Base-by-base conservation (phyloP, 2,797 vertebrate genomes). In the Buceros bicornis region DNA sequence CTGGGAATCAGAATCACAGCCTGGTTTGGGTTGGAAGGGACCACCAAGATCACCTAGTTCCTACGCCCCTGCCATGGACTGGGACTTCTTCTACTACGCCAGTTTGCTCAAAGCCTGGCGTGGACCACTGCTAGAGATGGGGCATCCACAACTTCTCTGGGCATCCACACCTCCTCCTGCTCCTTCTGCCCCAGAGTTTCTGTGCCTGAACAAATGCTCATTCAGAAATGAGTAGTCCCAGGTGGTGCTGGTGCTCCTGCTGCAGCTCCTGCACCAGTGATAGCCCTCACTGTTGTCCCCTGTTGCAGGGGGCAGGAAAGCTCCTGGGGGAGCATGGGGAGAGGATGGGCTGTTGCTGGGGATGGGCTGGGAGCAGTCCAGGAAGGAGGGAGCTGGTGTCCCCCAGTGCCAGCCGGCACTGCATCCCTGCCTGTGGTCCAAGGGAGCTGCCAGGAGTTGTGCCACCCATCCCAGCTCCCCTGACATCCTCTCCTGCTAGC, bases 281-380 rank as follows among this genome's bases (percentile, higher is more conserved):
- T 12, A 76, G 45, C 37, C 35, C 57, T 42, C 3, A 0, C 9
- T 4, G 22, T 6, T 6, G 6, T 15, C 51, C 50, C 25, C 29
- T 5, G 53, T 4, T 26, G 1, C 11, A 11, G 2, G 14, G 72
- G 50, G 8, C 21, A 15, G 48, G 62, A 48, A 35, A 35, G 7
- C 5, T 40, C 29, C 28, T 1, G 15, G 6, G 3, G 21, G 14
- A 6, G 4, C 33, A 9, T 1, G 0, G 24, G 19, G 29, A 19
- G 24, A 60, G 15, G 22, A 17, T 0, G 8, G 11, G 11, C 5
- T n/a, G 19, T 11, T 56, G 11, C 71, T 29, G 22, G 66, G 8
- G 26, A 10, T 1, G 37, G 35, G 57, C 33, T 21, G 50, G 35
- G 58, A 65, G 61, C 1, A 24, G 10, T 2, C 25, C 0, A 1